These are phyloP conservation scores for Sibirionetta formosa DNA, from an alignment of 2,797 vertebrate species.

Conservation along the genomic window DNA sequence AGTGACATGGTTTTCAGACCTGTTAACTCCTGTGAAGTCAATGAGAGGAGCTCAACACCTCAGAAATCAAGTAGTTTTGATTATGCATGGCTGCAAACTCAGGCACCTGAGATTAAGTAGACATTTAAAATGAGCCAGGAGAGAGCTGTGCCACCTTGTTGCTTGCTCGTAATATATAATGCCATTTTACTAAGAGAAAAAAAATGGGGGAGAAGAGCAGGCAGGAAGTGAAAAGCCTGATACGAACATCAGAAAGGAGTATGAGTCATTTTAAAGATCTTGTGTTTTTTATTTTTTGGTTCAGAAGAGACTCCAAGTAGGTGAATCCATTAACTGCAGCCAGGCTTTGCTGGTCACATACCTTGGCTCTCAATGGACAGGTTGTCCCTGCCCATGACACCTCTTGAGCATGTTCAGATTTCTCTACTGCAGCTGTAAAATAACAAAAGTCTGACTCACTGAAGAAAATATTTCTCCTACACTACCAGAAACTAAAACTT, in stretches of 20 bases:
- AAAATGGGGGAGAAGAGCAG: neutral
- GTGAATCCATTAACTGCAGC: neutral
- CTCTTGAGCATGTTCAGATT: neutral
- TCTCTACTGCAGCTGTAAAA: neutral
- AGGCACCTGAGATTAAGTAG: neutral
- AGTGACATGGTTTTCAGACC: neutral
- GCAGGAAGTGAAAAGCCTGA: neutral
- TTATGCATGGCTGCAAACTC: neutral
- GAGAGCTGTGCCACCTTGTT: fast-evolving
- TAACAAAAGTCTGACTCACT: neutral
- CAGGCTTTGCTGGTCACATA: neutral
- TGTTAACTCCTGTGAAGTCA: neutral
- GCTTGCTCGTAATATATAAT: neutral
- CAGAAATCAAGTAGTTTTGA: neutral
- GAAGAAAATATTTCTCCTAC: neutral
- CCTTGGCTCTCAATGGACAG: neutral
- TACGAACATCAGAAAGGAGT: neutral
- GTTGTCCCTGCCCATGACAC: neutral
- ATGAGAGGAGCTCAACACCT: neutral
- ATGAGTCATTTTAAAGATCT: neutral
- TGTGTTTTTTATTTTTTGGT: neutral
- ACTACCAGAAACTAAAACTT: neutral
- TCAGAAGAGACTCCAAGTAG: neutral
- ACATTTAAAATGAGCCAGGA: fast-evolving
- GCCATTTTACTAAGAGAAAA: neutral